These are phyloP conservation scores for Caenorhabditis latens DNA, from an alignment of 1,140 invertebrate species.

Conservation along the genomic window DNA sequence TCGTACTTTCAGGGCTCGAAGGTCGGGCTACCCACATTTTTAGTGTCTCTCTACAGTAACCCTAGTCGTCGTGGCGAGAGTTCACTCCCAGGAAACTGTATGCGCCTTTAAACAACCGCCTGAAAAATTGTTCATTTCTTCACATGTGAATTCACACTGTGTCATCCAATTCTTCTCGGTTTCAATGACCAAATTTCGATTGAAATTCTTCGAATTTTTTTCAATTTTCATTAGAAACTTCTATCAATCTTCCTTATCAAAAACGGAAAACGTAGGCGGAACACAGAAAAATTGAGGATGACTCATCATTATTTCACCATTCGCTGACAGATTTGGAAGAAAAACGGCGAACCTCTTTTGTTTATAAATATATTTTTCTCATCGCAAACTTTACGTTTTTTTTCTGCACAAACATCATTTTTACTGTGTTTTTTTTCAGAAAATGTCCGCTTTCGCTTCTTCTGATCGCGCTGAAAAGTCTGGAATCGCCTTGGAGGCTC, in stretches of 20 bases:
- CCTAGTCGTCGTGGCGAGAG: no score
- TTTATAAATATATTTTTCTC: constrained; percentile 49
- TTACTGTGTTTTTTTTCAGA: background rate
- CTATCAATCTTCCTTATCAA: constrained; percentile 39
- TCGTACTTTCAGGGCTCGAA: no score
- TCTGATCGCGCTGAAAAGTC: constrained; percentile 71
- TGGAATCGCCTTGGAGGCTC: constrained; percentile 73
- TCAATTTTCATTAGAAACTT: background rate
- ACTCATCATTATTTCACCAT: background rate
- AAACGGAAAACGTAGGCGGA: constrained; percentile 31
- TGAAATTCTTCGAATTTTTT: background rate
- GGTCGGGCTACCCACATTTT: no score
- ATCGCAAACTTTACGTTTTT: background rate
- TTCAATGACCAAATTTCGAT: no score
- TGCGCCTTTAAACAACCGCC: no score
- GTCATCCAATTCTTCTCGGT: no score
- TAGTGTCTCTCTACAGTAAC: no score
- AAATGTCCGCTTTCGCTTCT: constrained; percentile 46
- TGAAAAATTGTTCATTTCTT: no score
- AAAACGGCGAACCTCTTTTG: constrained; percentile 13
- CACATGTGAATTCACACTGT: no score
- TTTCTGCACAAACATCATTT: background rate
- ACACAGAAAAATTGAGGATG: background rate
- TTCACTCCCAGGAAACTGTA: no score
- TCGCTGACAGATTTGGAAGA: background rate